A percentile compares a stretch with the other conserved stretches of the same genome.
These are phyloP conservation scores for Papilio machaon DNA, from an alignment of 1,140 invertebrate genomes.

Conservation along the genomic window DNA sequence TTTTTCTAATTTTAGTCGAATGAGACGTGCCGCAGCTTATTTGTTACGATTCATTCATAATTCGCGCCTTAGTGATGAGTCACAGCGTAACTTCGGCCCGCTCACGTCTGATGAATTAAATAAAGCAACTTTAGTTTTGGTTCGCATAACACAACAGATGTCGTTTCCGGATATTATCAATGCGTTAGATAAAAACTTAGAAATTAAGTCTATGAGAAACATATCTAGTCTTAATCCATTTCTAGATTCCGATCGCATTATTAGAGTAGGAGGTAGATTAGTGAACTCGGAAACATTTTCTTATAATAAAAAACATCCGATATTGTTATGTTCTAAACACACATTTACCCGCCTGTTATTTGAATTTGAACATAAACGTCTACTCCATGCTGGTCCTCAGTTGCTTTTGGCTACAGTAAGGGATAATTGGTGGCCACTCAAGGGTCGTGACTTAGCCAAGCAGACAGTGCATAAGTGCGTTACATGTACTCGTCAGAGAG, in stretches of 20 bases:
- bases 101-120: no score
- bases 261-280: slow-evolving; percentile 42
- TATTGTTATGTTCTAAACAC: slow-evolving; percentile 45
- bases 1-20: slow-evolving; percentile 43
- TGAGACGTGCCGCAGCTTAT: slow-evolving; percentile 37
- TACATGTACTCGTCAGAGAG: slow-evolving; percentile 47
- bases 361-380: no score
- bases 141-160: no score
- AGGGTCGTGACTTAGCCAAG: slow-evolving; percentile 45
- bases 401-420: slow-evolving; percentile 34
- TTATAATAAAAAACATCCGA: slow-evolving; percentile 42
- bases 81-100: no score
- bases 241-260: slow-evolving; percentile 27
- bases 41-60: slow-evolving; percentile 45
- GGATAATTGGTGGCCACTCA: slow-evolving; percentile 27
- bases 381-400: slow-evolving; percentile 46
- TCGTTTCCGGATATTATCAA: no score
- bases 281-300: slow-evolving; percentile 38
- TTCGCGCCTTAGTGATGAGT: slow-evolving; percentile 36
- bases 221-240: slow-evolving; percentile 35
- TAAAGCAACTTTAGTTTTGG: no score
- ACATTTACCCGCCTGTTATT: no score
- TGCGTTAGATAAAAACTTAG: no score
- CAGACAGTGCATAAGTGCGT: slow-evolving; percentile 46
- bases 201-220: slow-evolving; percentile 13